Evolutionary conservation across 2,888 invertebrate genomes (phyloP), one percentile per base, ranked within the genome.

Genomic region (Sminthurinus aureus): DNA sequence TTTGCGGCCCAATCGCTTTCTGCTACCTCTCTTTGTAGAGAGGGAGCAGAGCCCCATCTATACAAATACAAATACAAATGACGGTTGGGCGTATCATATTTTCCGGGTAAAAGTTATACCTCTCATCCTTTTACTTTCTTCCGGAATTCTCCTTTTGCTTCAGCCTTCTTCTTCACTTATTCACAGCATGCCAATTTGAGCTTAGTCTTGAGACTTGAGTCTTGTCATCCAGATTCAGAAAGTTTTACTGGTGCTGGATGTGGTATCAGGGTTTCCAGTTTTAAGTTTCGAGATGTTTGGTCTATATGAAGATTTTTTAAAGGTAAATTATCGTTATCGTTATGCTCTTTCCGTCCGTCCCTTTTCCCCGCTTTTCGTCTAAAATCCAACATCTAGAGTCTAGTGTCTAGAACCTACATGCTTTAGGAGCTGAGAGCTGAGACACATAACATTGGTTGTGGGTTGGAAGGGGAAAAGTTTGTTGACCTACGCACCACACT

Each of bases 401-500:
- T 11, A 8, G 67, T 20, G 67, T 67, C n/a, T 67, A 66, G n/a
- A n/a, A n/a, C n/a, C n/a, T n/a, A n/a, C n/a, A n/a, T n/a, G 24
- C 15, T 71, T 2, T 71, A 26, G 24, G 26, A 13, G 71, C 12
- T 13, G 24, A 24, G 12, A 6, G 11, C 20, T 66, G 8, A 66
- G 67, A 67, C 8, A 24, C 13, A 15, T 24, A 26, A 71, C 20
- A 76, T 73, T 73, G 26, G 73, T 73, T 73, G 73, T 73, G 24
- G 26, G 73, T 73, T 73, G 76, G 18, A 1, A n/a, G 22, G 51
- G 13, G 58, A 58, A 75, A 76, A 76, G 76, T 76, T 76, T 76
- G 52, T 76, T 76, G 76, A 76, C 76, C 76, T 76, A 76, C 76
- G 20, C 76, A 76, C 50, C 58, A 20, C 52, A 76, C 58, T 58